Percentiles rank a stretch among this genome's conserved stretches.
Conservation (phyloP, 2,113 vertebrate species). For the Brachyhypopomus occidentalis region DNA sequence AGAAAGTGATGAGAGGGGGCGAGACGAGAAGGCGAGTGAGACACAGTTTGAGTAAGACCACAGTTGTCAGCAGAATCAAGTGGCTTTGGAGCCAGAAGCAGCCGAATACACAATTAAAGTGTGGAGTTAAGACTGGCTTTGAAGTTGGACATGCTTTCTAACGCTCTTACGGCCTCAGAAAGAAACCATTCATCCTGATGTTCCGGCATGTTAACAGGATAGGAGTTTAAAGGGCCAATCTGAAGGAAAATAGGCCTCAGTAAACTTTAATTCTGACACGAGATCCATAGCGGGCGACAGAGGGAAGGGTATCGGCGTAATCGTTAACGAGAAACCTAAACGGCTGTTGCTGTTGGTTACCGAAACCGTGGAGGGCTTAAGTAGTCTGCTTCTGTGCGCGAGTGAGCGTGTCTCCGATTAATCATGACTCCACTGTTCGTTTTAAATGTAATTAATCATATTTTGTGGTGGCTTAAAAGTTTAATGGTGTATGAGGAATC, state of each 20-base stretch:
- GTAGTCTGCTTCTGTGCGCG: constrained; percentile 44
- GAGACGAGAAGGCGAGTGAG: not conserved
- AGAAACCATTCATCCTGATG: constrained; percentile 72
- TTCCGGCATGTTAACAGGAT: constrained; percentile 74
- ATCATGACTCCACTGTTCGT: constrained; percentile 64
- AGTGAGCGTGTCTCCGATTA: constrained; percentile 59
- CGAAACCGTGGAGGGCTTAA: constrained; percentile 24
- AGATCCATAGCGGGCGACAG: constrained; percentile 55
- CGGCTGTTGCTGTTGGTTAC: constrained; percentile 58
- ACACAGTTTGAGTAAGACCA: constrained; percentile 45
- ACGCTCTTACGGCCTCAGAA: constrained; percentile 72
- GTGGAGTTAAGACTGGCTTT: constrained; percentile 84
- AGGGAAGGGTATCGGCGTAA: constrained; percentile 12
- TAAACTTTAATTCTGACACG: constrained; percentile 74
- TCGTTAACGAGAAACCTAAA: constrained; percentile 27
- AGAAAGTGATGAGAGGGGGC: constrained; percentile 8
- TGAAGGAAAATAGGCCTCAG: constrained; percentile 62
- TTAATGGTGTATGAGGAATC: constrained; percentile 74
- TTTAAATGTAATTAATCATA: constrained; percentile 67
- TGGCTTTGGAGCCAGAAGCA: constrained; percentile 76
- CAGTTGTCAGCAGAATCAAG: constrained; percentile 83
- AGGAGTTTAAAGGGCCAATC: constrained; percentile 70
- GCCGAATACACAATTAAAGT: constrained; percentile 86
- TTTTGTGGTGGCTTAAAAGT: constrained; percentile 77
- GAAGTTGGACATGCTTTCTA: constrained; percentile 80